Percentiles rank a stretch among this genome's conserved stretches.
Conservation (phyloP, 2,888 invertebrate species). For the Halocaridina rubra region DNA sequence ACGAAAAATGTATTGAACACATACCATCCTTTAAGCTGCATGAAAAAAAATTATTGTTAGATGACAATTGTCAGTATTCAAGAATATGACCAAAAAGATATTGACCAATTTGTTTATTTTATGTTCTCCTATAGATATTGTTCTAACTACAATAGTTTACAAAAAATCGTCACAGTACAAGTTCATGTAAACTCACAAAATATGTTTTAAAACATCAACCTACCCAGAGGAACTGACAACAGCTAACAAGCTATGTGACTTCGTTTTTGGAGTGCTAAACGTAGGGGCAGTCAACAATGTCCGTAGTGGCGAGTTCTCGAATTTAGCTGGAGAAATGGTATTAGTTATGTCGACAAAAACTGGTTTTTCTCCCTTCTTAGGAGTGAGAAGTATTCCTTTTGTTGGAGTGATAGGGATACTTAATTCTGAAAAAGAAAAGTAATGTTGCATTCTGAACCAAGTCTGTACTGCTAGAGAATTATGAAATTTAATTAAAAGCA, state of each 20-base stretch:
- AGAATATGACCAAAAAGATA: too few relatives aligned
- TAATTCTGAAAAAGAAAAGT: conserved; percentile 1
- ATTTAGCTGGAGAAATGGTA: conserved; percentile 35
- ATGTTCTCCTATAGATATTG: too few relatives aligned
- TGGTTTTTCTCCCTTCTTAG: background rate
- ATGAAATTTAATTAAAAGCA: too few relatives aligned
- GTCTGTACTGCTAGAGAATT: too few relatives aligned
- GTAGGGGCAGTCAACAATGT: conserved; percentile 29
- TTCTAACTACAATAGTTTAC: too few relatives aligned
- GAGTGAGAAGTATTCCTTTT: conserved; percentile 1
- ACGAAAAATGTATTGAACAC: too few relatives aligned
- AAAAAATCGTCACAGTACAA: too few relatives aligned
- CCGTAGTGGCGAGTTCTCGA: conserved; percentile 10
- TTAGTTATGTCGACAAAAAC: conserved; percentile 29
- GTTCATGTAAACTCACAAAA: background rate
- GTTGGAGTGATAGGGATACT: background rate
- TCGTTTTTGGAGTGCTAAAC: conserved; percentile 18
- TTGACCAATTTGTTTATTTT: too few relatives aligned
- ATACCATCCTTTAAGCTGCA: too few relatives aligned
- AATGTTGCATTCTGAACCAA: too few relatives aligned
- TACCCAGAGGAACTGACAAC: background rate
- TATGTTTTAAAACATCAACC: background rate
- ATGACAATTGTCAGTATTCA: too few relatives aligned
- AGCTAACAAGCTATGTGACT: background rate
- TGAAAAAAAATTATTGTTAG: too few relatives aligned